phyloP scores from a whole-genome alignment of 2,797 vertebrate genomes.

The Alauda arvensis region DNA sequence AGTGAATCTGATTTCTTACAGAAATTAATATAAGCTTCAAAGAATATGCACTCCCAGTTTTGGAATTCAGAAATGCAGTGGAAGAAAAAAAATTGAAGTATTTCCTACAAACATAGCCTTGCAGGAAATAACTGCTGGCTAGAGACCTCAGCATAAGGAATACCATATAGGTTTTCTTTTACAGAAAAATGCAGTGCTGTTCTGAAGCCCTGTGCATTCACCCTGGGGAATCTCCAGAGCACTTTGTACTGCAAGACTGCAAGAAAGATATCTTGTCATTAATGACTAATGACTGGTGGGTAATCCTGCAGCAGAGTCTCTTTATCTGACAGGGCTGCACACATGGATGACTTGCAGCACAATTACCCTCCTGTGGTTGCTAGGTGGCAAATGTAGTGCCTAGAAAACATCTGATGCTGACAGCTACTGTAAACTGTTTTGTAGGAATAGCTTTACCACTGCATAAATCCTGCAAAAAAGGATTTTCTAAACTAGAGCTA shows the following conservation, averaged over 20 bases:
- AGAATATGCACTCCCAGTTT: neutral
- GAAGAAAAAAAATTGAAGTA: neutral
- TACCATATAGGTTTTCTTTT: neutral
- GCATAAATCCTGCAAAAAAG: neutral
- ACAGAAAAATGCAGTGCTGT: neutral
- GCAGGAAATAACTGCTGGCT: neutral
- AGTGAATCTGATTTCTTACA: neutral
- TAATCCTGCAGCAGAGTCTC: neutral
- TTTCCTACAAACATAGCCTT: neutral
- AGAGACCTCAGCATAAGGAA: neutral
- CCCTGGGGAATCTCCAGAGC: neutral
- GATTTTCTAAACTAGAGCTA: neutral
- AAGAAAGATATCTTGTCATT: neutral
- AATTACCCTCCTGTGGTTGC: constrained; percentile 3
- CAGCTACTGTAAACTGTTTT: constrained; percentile 1
- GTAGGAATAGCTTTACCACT: neutral
- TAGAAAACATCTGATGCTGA: constrained; percentile 7
- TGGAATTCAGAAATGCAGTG: neutral
- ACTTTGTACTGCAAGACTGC: neutral
- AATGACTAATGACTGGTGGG: neutral
- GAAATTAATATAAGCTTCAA: neutral
- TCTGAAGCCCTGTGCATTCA: neutral
- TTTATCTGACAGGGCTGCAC: neutral
- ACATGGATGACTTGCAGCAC: neutral
- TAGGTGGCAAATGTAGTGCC: neutral